Evolutionary conservation across 2,113 vertebrate genomes (phyloP), one percentile per base, ranked within the genome.

Genomic region (Platichthys flesus): DNA sequence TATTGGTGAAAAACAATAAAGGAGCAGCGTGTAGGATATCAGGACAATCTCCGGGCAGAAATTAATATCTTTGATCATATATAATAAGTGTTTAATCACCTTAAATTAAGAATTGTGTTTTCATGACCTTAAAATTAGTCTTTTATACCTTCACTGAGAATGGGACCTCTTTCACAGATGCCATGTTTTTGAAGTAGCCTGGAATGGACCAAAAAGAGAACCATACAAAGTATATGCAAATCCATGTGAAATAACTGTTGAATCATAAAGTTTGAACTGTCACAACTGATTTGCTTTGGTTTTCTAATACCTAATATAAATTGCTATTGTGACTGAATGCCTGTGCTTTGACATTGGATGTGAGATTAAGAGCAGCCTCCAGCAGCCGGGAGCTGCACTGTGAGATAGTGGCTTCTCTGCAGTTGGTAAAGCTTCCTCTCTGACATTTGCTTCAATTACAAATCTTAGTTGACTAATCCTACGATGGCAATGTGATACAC

Each of bases 361-460:
- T 42, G 40, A 42, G 40, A 42, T 13, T 42, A 42, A 42, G 40
- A 42, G 40, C 40, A 42, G 40, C 10, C 12, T 1, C 40, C 40
- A 37, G 35, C 60, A 66, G 71, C 56, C 47, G 16, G 58, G n/a
- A 62, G 71, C 72, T 66, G 70, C 24, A 18, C 12, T 45, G 61
- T 14, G 61, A 71, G 67, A 88, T 84, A 67, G 71, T 78, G 70
- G 80, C 58, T 66, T 57, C 60, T 63, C 60, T 64, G n/a, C 57
- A 45, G 80, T 57, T 81, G 66, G 13, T 60, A 28, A 83, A 81
- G 40, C 67, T 67, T 79, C 54, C 64, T 67, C 52, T 81, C 71
- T 67, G 24, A 81, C 47, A 75, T 81, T 79, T 79, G 77, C 68
- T 68, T 88, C 79, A 74, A 79, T 86, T 79, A 70, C 71, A 81